These are phyloP conservation scores for Hydropotes inermis DNA, from an alignment of 2,113 vertebrate species.

Conservation along the genomic window DNA sequence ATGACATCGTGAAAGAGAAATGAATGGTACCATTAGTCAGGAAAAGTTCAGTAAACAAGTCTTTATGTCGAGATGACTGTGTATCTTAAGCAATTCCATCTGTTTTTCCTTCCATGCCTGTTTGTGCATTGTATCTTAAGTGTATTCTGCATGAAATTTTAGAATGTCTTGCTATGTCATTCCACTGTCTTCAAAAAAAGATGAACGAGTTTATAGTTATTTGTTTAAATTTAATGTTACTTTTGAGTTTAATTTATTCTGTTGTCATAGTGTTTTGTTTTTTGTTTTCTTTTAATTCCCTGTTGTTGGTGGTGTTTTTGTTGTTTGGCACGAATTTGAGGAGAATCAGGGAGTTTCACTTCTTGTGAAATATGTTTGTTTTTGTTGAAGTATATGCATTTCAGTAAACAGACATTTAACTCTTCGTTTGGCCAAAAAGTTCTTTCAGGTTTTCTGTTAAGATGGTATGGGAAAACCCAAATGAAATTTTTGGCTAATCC, in stretches of 20 bases:
- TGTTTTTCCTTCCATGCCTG: conserved; percentile 46
- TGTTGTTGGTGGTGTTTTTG: not conserved
- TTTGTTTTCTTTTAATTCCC: not conserved
- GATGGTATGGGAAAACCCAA: not conserved
- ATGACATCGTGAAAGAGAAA: conserved; percentile 16
- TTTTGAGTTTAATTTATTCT: conserved; percentile 54
- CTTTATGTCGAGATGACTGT: conserved; percentile 52
- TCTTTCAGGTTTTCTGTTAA: not conserved
- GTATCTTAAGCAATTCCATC: conserved; percentile 49
- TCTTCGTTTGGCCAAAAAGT: not conserved
- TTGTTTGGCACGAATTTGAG: conserved; percentile 75
- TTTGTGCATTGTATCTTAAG: conserved; percentile 31
- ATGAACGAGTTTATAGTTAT: not conserved
- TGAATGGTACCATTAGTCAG: not conserved
- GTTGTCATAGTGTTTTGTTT: conserved; percentile 35
- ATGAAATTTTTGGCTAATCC: not conserved
- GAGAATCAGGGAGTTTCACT: conserved; percentile 53
- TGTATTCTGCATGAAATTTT: conserved; percentile 61
- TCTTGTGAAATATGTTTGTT: conserved; percentile 58
- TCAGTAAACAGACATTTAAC: conserved; percentile 21
- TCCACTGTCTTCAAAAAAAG: conserved; percentile 29
- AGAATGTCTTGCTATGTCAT: conserved; percentile 67
- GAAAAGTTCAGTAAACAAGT: not conserved
- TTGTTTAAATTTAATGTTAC: conserved; percentile 38
- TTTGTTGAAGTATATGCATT: conserved; percentile 40